Evolutionary conservation across 2,888 invertebrate genomes (phyloP).

Genomic region (Drosophila aldrichi): DNA sequence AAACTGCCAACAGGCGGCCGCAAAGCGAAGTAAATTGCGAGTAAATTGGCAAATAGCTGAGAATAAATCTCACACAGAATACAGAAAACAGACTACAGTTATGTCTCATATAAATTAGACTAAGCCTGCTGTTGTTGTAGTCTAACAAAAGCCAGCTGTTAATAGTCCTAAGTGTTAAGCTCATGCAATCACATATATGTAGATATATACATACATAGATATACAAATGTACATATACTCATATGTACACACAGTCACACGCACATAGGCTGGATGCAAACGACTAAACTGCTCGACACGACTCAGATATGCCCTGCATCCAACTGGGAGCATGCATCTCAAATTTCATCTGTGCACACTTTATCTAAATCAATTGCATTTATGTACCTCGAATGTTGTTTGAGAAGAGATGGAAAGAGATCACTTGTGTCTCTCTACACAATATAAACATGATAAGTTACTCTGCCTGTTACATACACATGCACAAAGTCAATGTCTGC

Average conservation of each 20-base stretch:
- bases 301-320: background rate
- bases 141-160: constrained; percentile 46
- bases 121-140: constrained; percentile 20
- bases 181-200: background rate
- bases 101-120: constrained; percentile 6
- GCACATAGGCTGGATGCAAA: background rate
- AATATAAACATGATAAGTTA: background rate
- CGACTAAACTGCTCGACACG: background rate
- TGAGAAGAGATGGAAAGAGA: background rate
- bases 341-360: background rate
- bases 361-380: background rate
- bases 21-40: constrained; percentile 10
- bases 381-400: background rate
- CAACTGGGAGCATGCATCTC: background rate
- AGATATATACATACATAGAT: background rate
- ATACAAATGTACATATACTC: background rate
- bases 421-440: too few species aligned
- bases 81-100: constrained; percentile 3
- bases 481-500: background rate
- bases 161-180: constrained; percentile 28
- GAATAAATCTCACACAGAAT: constrained; percentile 22
- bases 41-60: constrained; percentile 10
- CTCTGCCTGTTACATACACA: background rate
- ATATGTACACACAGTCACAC: background rate
- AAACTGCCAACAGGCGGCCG: constrained; percentile 10